phyloP scores from a whole-genome alignment of 2,888 invertebrate species.

The Cantharis flavilabris region DNA sequence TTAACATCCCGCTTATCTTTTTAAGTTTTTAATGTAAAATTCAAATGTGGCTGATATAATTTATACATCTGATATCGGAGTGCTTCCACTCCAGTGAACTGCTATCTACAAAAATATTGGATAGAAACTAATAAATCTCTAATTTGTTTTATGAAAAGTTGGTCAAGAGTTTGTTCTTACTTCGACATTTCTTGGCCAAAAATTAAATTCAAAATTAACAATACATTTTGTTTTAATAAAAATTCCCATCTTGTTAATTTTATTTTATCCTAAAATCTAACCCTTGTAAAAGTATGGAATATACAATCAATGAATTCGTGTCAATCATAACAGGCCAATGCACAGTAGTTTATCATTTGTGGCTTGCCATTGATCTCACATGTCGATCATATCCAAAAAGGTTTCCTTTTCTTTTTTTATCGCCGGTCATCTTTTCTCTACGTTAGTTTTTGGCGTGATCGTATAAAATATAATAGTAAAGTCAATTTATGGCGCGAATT shows the following conservation, averaged over 20 bases:
- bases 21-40: background rate
- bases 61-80: background rate
- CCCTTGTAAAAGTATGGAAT: conserved; percentile 2
- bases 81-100: background rate
- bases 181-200: no score
- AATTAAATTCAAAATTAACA: background rate
- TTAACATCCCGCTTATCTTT: background rate
- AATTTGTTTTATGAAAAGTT: background rate
- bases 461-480: conserved; percentile 27
- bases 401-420: conserved; percentile 13
- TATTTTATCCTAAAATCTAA: background rate
- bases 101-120: background rate
- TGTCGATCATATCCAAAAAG: conserved; percentile 16
- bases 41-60: background rate
- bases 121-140: background rate
- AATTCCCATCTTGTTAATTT: background rate
- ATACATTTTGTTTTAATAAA: background rate
- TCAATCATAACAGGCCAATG: conserved; percentile 16
- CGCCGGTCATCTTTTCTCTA: conserved; percentile 10
- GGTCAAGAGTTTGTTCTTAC: background rate
- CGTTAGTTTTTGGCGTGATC: conserved; percentile 7
- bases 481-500: conserved; percentile 22
- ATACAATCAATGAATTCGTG: conserved; percentile 5
- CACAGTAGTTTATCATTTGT: conserved; percentile 22
- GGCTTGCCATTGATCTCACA: conserved; percentile 15